Evolutionary conservation across 2,113 vertebrate genomes (phyloP), one percentile per base, ranked within the genome.

Genomic region (Collichthys lucidus): DNA sequence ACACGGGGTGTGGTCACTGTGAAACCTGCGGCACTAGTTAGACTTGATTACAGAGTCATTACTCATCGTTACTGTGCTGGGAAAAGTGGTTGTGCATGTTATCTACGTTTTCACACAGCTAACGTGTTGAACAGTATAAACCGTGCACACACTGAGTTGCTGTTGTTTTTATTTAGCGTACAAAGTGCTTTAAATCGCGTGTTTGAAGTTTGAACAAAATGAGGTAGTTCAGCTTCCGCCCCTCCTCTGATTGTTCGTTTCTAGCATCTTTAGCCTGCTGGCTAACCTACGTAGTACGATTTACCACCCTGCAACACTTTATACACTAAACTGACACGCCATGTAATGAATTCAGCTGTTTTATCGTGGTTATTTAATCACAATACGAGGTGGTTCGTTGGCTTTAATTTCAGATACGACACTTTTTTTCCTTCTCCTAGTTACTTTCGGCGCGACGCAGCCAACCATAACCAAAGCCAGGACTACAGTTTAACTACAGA

Each of bases 251-350:
- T 8, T 55, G 20, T 4, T 29, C 2, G 17, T 29, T 42, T 52
- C 40, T 86, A 84, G 74, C 87, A 86, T 66, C 35, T 20, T 50
- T 80, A 86, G 80, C 77, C 4, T 8, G 12, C 11, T 4, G 31
- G 83, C 80, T 61, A 80, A 74, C 49, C 26, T 84, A 55, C 82
- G 82, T 52, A 74, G 17, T n/a, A n/a, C 6, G 4, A 11, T 24
- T 40, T 9, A 40, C 7, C 7, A 40, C 35, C 35, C 35, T 40
- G 35, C 35, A 9, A 8, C 8, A 40, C 7, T 40, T 40, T 40
- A 7, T 8, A 0, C 5, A 35, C 11, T 4, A 35, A 14, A 11
- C 3, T 14, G 35, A 40, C 35, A 8, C 35, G 15, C 2, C 4
- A 5, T 4, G 5, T 4, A 2, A 14, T 57, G 1, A 1, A 50